Percentiles rank a stretch among this genome's conserved stretches.
Evolutionary conservation across 2,888 invertebrate genomes (phyloP).

Genomic region (Epinotia ramella): DNA sequence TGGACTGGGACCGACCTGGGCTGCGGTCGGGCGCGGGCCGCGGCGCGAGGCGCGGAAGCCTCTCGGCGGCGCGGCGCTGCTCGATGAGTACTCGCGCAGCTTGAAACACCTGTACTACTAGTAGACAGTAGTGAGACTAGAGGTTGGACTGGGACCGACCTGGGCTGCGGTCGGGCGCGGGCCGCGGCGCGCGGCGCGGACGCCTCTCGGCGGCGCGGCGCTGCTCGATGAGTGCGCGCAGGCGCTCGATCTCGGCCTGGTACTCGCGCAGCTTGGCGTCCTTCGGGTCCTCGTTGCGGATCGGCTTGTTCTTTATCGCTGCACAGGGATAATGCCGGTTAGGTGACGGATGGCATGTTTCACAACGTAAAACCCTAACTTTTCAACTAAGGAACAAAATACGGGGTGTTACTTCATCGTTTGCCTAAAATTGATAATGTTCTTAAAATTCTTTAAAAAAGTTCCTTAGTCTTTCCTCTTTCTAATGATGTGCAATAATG

Average conservation of each 20-base stretch:
- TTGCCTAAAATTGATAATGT: too few species aligned
- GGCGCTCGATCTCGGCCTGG: conserved; percentile 96
- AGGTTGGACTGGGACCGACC: conserved; percentile 3
- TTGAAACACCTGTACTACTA: too few species aligned
- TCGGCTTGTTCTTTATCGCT: conserved; percentile 99
- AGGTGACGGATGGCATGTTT: neutral
- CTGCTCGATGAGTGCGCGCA: conserved; percentile 81
- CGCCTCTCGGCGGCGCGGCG: conserved; percentile 64
- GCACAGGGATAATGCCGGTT: conserved; percentile 25
- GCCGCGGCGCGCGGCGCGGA: conserved; percentile 48
- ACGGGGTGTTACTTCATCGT: too few species aligned
- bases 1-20: conserved; percentile 5
- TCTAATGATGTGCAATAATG: too few species aligned
- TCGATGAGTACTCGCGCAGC: too few species aligned
- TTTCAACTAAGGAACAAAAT: too few species aligned
- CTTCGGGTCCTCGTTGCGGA: conserved; percentile 99
- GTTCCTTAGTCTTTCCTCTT: too few species aligned
- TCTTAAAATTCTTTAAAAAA: too few species aligned
- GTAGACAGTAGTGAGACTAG: too few species aligned
- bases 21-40: too few species aligned
- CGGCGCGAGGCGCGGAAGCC: conserved; percentile 47
- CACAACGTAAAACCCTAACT: neutral
- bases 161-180: conserved; percentile 40
- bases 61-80: conserved; percentile 50
- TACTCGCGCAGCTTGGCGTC: conserved; percentile 98